phyloP scores from a whole-genome alignment of 64 coral and sea anemone species.

The Anthopleura sola region DNA sequence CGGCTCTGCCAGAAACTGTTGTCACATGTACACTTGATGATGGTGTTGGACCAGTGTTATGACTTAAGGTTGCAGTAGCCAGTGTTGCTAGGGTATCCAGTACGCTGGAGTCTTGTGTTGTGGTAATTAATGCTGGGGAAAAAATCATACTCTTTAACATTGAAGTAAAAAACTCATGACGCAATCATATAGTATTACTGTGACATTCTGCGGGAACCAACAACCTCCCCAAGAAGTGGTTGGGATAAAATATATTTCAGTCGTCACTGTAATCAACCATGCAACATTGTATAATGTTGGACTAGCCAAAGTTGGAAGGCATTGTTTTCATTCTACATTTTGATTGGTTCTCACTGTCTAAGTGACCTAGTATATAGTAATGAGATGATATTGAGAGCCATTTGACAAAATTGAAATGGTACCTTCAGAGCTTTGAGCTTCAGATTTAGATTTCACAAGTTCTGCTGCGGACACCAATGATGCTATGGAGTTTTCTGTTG shows the following conservation, averaged over 20 bases:
- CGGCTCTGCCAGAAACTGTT: conserved; percentile 55
- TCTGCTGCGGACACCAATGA: conserved; percentile 84
- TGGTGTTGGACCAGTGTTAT: conserved; percentile 54
- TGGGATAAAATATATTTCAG: too few relatives aligned
- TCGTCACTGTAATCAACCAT: too few relatives aligned
- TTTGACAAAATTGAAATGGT: neutral
- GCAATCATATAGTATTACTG: too few relatives aligned
- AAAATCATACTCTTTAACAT: neutral
- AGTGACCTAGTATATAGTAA: too few relatives aligned
- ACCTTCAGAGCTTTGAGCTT: conserved; percentile 33
- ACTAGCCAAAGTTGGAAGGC: too few relatives aligned
- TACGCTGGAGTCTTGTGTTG: conserved; percentile 89
- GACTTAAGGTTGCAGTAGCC: conserved; percentile 87
- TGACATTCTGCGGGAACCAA: too few relatives aligned
- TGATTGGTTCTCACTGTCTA: too few relatives aligned
- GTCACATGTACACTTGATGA: conserved; percentile 69
- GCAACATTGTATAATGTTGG: too few relatives aligned
- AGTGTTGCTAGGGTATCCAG: conserved; percentile 93
- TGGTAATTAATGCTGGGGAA: conserved; percentile 25
- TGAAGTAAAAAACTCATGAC: neutral
- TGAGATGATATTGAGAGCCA: too few relatives aligned
- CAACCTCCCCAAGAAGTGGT: too few relatives aligned
- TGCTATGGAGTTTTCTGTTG: conserved; percentile 90
- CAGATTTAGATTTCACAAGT: conserved; percentile 79
- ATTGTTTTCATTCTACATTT: too few relatives aligned